Evolutionary conservation across 2,113 vertebrate species (phyloP).

Genomic region (Epinephelus moara): DNA sequence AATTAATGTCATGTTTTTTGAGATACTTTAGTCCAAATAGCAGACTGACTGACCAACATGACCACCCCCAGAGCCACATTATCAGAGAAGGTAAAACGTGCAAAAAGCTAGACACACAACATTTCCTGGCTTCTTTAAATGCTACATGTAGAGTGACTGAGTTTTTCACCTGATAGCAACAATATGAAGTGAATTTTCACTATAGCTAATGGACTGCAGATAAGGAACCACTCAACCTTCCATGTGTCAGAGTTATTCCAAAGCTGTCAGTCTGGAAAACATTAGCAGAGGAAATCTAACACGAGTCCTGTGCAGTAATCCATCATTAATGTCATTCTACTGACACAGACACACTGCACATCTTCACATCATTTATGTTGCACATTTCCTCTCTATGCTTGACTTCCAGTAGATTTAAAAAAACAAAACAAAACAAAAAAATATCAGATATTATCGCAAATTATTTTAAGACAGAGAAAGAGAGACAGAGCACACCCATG

Average conservation of each 20-base stretch:
- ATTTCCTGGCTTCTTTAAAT: background rate
- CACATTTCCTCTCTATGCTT: background rate
- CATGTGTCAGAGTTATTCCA: background rate
- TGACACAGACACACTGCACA: background rate
- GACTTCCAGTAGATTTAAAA: constrained; percentile 10
- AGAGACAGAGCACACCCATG: background rate
- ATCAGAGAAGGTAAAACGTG: background rate
- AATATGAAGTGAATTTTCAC: background rate
- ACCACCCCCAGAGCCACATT: background rate
- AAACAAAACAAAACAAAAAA: background rate
- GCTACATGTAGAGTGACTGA: background rate
- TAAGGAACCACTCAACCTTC: background rate
- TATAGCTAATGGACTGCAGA: background rate
- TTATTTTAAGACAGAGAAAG: constrained; percentile 21
- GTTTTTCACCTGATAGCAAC: background rate
- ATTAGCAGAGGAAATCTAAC: constrained; percentile 18
- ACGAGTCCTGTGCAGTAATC: background rate
- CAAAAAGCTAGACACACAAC: background rate
- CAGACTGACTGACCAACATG: background rate
- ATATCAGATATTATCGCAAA: background rate
- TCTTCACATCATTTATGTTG: background rate
- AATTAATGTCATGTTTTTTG: background rate
- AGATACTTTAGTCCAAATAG: background rate
- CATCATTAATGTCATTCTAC: constrained; percentile 26
- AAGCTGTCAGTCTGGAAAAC: background rate